Conservation (phyloP, 2,888 invertebrate genomes). For the Chydorus sphaericus region DNA sequence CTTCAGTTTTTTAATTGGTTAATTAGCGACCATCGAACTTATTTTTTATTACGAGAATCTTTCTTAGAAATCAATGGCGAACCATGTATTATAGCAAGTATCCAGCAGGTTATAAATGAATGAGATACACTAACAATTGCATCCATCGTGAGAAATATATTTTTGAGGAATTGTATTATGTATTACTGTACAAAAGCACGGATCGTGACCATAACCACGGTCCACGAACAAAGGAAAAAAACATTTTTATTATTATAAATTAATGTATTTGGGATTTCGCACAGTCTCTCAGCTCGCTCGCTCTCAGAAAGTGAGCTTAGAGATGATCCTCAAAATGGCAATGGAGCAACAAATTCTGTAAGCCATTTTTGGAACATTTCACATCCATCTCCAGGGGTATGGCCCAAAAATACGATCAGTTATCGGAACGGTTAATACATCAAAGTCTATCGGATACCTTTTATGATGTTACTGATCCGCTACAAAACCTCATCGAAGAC, state of each 20-base stretch:
- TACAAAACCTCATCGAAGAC: constrained; percentile 43
- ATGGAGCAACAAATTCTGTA: not conserved
- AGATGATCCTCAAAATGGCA: not conserved
- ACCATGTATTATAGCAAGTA: no score
- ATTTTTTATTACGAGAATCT: no score
- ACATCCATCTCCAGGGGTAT: not conserved
- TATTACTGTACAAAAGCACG: constrained; percentile 27
- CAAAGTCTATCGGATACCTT: constrained; percentile 51
- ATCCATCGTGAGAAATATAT: constrained; percentile 58
- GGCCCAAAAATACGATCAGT: constrained; percentile 24
- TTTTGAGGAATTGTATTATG: constrained; percentile 48
- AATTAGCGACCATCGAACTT: no score
- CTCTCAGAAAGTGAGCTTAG: not conserved
- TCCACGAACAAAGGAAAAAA: not conserved
- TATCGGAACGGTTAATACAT: constrained; percentile 61
- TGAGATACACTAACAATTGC: no score
- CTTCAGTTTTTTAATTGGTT: no score
- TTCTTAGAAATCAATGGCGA: no score
- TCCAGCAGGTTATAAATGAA: no score
- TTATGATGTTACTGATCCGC: constrained; percentile 58
- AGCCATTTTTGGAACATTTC: not conserved
- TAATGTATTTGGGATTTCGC: no score
- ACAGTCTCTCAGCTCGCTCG: no score
- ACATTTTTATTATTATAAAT: no score
- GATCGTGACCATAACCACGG: not conserved